Evolutionary conservation across 2,888 invertebrate genomes (phyloP), one percentile per base, ranked within the genome.

Genomic region (Amphiduros pacificus): DNA sequence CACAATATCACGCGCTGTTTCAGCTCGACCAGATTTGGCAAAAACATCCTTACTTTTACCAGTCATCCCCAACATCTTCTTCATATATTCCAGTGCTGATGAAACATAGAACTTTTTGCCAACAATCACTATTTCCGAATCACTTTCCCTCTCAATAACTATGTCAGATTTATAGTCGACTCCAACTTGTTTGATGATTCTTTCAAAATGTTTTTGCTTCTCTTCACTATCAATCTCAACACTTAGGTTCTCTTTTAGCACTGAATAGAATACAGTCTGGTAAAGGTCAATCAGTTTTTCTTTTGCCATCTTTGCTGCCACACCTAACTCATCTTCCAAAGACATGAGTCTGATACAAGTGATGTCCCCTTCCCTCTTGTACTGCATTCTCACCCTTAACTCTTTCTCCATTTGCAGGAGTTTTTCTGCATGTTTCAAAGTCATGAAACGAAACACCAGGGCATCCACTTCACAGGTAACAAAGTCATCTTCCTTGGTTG

Each of bases 331-430:
- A n/a, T n/a, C n/a, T n/a, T n/a, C n/a, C n/a, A n/a, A n/a, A n/a
- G n/a, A n/a, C n/a, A n/a, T n/a, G n/a, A n/a, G n/a, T n/a, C n/a
- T 9, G 5, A 44, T 44, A n/a, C 20, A 31, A 9, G 58, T 58
- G 2, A 11, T 4, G n/a, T 50, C 36, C 4, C 36, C 51, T 14
- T n/a, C 24, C 36, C 48, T 58, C 26, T 58, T 58, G 51, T 58
- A 58, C 58, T 58, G 49, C 17, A 55, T 20, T 27, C 56, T 56
- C 4, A 61, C 61, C 28, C 28, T 22, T 22, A 56, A 40, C n/a
- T 55, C 50, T 3, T 28, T 31, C 49, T 61, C 61, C 0, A 61
- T n/a, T n/a, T 50, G 51, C 11, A 44, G 44, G n/a, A 44, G 20
- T 44, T 44, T n/a, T 20, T 44, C 44, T 6, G 20, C 22, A 22